Evolutionary conservation across 2,888 invertebrate species (phyloP).

Genomic region (Mimas tiliae): DNA sequence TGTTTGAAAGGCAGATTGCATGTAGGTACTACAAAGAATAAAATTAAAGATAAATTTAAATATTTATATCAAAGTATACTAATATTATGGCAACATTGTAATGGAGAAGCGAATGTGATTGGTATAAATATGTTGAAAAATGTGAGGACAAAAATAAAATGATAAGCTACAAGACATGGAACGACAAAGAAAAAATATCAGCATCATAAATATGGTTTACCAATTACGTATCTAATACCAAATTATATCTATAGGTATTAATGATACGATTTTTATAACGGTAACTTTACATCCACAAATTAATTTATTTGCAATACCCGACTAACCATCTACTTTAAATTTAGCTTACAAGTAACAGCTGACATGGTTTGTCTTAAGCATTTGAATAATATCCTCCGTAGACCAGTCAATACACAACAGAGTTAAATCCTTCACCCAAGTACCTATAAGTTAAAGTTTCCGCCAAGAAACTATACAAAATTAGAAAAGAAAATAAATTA

Average conservation of each 20-base stretch:
- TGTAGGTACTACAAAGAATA: conserved; percentile 34
- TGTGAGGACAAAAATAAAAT: conserved; percentile 1
- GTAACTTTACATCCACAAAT: no score
- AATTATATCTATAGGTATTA: background rate
- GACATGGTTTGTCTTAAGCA: background rate
- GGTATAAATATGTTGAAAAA: conserved; percentile 1
- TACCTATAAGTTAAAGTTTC: background rate
- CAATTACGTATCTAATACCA: background rate
- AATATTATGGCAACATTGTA: background rate
- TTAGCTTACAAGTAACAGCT: background rate
- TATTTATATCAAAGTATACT: conserved; percentile 1
- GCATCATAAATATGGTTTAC: background rate
- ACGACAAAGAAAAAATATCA: conserved; percentile 8
- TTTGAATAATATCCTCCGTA: background rate
- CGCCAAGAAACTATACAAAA: background rate
- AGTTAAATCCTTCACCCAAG: conserved; percentile 4
- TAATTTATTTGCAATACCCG: background rate
- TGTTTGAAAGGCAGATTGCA: conserved; percentile 38
- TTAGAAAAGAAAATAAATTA: background rate
- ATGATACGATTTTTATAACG: no score
- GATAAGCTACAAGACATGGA: conserved; percentile 12
- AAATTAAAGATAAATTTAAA: background rate
- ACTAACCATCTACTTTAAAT: background rate
- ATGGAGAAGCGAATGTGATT: background rate
- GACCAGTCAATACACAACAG: background rate